These are phyloP conservation scores for Cephonodes hylas DNA, from an alignment of 2,888 invertebrate species.

Conservation along the genomic window DNA sequence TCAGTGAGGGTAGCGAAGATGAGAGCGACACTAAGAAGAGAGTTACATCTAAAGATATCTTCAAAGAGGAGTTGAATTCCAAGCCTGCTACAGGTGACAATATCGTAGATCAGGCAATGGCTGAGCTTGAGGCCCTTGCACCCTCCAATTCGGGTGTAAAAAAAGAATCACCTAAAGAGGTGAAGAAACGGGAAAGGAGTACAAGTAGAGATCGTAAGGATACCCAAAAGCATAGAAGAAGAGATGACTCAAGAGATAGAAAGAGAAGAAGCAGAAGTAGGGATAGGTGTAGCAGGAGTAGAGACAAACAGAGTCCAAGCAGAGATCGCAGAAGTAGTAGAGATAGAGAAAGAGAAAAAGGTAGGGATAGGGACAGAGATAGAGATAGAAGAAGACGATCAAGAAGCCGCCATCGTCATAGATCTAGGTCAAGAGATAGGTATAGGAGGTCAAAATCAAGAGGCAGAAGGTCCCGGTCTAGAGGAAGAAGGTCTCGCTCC, in stretches of 20 bases:
- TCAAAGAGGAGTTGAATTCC: constrained; percentile 58
- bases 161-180: constrained; percentile 35
- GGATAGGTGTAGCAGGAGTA: constrained; percentile 36
- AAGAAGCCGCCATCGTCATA: constrained; percentile 34
- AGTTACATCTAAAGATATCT: constrained; percentile 68
- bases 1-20: constrained; percentile 63
- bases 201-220: constrained; percentile 39
- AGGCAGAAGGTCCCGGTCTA: constrained; percentile 36
- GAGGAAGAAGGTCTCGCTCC: constrained; percentile 47
- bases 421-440: constrained; percentile 46
- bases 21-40: constrained; percentile 48
- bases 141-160: constrained; percentile 78
- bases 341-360: constrained; percentile 44
- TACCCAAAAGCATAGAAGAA: constrained; percentile 35
- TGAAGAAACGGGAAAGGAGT: constrained; percentile 47
- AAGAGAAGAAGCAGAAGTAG: constrained; percentile 42
- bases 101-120: constrained; percentile 90
- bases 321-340: constrained; percentile 43
- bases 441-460: constrained; percentile 38
- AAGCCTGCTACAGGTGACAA: constrained; percentile 56
- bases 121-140: constrained; percentile 91
- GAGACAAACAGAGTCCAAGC: constrained; percentile 39
- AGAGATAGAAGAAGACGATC: constrained; percentile 43
- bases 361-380: constrained; percentile 30
- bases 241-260: constrained; percentile 50